A percentile compares a stretch with the other conserved stretches of the same genome.
Conservation (phyloP, 2,113 vertebrate genomes). For the Melanerpes aurifrons region DNA sequence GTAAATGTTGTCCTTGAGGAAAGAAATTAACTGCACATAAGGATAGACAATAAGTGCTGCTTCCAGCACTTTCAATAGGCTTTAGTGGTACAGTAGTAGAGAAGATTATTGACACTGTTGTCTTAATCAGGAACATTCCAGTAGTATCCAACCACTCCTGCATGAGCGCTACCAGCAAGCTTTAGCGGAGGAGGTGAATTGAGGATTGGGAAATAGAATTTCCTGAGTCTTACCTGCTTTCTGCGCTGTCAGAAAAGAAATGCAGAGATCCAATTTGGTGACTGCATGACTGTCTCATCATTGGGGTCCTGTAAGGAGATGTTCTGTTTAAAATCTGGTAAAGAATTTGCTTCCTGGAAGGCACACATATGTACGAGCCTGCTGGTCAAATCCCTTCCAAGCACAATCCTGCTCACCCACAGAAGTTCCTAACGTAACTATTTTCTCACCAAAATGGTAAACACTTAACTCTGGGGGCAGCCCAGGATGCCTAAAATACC, state of each 20-base stretch:
- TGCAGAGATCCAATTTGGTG: background rate
- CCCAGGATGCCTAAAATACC: background rate
- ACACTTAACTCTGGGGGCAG: background rate
- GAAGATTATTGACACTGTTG: background rate
- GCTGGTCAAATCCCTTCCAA: background rate
- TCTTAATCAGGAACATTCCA: background rate
- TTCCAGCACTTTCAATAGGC: background rate
- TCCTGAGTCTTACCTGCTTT: background rate
- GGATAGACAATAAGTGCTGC: background rate
- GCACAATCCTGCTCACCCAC: accelerated
- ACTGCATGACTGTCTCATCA: background rate
- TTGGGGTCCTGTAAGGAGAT: background rate
- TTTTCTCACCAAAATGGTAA: background rate
- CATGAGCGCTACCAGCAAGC: background rate
- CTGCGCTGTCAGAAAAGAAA: background rate
- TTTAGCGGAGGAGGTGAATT: background rate
- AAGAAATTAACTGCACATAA: background rate
- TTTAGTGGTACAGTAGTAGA: background rate
- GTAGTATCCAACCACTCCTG: background rate
- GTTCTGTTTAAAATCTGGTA: background rate
- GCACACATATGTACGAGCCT: background rate
- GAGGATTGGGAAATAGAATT: background rate
- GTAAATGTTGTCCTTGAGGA: background rate
- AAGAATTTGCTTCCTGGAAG: background rate
- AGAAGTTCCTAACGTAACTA: background rate